Evolutionary conservation across 2,888 invertebrate species (phyloP).

Genomic region (Gasteruption jaculator): DNA sequence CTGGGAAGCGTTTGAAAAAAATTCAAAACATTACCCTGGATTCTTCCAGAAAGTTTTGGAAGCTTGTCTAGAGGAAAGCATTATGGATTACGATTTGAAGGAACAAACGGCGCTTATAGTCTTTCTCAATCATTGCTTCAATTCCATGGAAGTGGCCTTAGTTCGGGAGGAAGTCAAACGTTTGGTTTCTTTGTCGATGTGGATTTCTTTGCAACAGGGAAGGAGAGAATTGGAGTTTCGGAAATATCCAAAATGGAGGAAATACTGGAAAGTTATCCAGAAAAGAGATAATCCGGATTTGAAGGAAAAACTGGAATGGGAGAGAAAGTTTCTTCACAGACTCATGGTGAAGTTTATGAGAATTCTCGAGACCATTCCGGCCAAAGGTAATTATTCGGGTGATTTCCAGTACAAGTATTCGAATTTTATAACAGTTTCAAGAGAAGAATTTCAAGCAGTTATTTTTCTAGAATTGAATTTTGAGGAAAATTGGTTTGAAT

Average conservation of each 20-base stretch:
- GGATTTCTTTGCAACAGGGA: conserved; percentile 81
- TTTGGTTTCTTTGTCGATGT: conserved; percentile 92
- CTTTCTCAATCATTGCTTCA: conserved; percentile 94
- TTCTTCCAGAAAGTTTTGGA: conserved; percentile 80
- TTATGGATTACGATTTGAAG: conserved; percentile 51
- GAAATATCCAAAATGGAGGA: conserved; percentile 82
- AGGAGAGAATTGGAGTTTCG: conserved; percentile 84
- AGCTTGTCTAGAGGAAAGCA: conserved; percentile 65
- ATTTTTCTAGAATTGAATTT: no score
- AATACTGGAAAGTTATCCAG: conserved; percentile 85
- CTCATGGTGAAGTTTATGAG: conserved; percentile 85
- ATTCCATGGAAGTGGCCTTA: conserved; percentile 93
- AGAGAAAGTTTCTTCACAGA: conserved; percentile 77
- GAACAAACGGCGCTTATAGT: conserved; percentile 87
- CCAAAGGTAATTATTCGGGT: conserved; percentile 57
- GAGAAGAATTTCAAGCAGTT: no score
- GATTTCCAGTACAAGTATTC: no score
- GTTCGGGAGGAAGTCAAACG: conserved; percentile 89
- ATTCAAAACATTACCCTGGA: conserved; percentile 70
- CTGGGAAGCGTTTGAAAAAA: conserved; percentile 86
- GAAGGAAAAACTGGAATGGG: conserved; percentile 72
- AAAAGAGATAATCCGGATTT: conserved; percentile 76
- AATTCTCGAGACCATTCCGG: conserved; percentile 71
- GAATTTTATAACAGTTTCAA: no score
- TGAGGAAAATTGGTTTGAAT: no score